These are phyloP conservation scores for Myoxocephalus aenaeus DNA, from an alignment of 2,797 vertebrate genomes.

Conservation along the genomic window DNA sequence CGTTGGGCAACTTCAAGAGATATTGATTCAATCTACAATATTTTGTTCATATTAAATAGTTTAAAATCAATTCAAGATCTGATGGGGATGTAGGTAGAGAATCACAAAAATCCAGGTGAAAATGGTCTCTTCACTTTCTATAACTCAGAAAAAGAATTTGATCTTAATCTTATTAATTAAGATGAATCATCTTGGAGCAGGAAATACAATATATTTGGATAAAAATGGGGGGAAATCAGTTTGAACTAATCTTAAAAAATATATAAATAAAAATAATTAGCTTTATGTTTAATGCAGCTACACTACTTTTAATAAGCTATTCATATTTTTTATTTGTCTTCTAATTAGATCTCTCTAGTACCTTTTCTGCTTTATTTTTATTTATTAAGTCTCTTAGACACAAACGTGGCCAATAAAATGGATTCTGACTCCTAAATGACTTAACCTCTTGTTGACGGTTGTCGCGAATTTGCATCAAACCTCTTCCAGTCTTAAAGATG, in stretches of 20 bases:
- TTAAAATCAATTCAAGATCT: neutral
- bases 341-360: neutral
- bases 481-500: too few species aligned
- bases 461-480: too few species aligned
- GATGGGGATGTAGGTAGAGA: too few species aligned
- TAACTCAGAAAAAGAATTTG: neutral
- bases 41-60: neutral
- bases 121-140: neutral
- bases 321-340: neutral
- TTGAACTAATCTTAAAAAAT: neutral
- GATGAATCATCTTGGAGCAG: neutral
- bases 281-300: neutral
- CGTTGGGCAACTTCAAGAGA: neutral
- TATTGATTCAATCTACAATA: neutral
- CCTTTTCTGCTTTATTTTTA: neutral
- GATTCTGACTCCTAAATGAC: neutral
- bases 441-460: too few species aligned
- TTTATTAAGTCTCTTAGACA: too few species aligned
- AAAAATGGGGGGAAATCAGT: neutral
- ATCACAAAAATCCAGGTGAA: neutral
- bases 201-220: neutral
- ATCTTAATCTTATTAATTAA: neutral
- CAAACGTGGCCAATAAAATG: too few species aligned
- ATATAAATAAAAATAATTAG: neutral
- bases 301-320: neutral